Conservation (phyloP, 1,140 invertebrate species). For the Tribolium castaneum region DNA sequence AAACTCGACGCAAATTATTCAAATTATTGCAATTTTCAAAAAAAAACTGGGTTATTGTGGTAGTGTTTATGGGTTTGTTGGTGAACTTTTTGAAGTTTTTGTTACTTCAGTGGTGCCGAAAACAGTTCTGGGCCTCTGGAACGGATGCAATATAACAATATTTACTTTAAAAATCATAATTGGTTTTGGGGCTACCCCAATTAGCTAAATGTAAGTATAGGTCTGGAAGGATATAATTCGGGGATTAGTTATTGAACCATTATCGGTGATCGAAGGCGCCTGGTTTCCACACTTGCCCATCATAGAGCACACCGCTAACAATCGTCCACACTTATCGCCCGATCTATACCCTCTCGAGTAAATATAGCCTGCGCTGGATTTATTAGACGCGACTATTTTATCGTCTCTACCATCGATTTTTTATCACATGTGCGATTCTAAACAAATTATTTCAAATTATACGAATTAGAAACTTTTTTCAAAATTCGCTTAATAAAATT, state of each 20-base stretch:
- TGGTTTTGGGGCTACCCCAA: slow-evolving; percentile 55
- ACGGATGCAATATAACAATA: slow-evolving; percentile 50
- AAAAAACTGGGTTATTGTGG: not conserved
- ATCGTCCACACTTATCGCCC: not conserved
- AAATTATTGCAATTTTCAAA: no score
- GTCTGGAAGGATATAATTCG: slow-evolving; percentile 52
- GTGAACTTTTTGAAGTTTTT: not conserved
- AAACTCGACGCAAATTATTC: no score
- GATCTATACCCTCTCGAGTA: slow-evolving; percentile 3
- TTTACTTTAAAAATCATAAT: slow-evolving; percentile 59
- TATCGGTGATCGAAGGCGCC: slow-evolving; percentile 55
- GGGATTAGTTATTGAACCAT: slow-evolving; percentile 58
- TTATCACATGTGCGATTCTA: not conserved
- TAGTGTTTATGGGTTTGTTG: not conserved
- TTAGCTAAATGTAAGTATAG: slow-evolving; percentile 59
- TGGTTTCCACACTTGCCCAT: slow-evolving; percentile 40
- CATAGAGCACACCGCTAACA: slow-evolving; percentile 25
- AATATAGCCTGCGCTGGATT: not conserved
- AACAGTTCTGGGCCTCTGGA: not conserved
- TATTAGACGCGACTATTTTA: not conserved
- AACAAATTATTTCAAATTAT: slow-evolving; percentile 17
- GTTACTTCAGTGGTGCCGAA: slow-evolving; percentile 4
- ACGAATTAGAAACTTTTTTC: not conserved
- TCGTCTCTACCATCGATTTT: not conserved
- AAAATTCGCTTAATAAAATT: not conserved